Evolutionary conservation across 2,888 invertebrate genomes (phyloP), one percentile per base, ranked within the genome.

Genomic region (Platycheirus albimanus): DNA sequence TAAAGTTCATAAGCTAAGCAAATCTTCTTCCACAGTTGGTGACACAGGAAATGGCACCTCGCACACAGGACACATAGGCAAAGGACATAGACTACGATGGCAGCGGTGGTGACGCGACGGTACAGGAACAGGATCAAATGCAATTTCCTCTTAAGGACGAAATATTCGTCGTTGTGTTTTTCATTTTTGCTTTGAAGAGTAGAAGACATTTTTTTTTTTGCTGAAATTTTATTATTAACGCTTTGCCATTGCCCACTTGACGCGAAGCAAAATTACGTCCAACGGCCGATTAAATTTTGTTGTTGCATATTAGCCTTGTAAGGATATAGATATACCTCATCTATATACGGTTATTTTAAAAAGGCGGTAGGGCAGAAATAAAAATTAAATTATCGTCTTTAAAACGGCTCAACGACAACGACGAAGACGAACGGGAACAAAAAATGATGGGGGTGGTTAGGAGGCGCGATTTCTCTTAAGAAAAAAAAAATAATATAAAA

Each of bases 1-100:
- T 54, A 77, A 81, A 81, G 81, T 81, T 81, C 71, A 81, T 77
- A 81, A 81, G 81, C 71, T 81, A 81, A 81, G 67, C 71, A 81
- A 81, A 81, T 81, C 77, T 81, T 61, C 66, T 72, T 41, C 30
- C 54, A 54, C 67, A 72, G 76, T 54, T 61, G 30, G 41, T 43
- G 61, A 54, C 71, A 63, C 71, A 77, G 77, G 71, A 81, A 81
- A 63, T 77, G 67, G 63, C 66, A 76, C 64, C 52, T 64, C 13
- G 15, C 64, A 36, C 38, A 30, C 56, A 43, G 28, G 20, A 51
- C 15, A 36, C 19, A 36, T 19, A 6, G 1, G 4, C 11, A 17
- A 36, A 7, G 33, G 6, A 52, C 52, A 11, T 36, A 17, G 5
- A 19, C 52, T 19, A 19, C 11, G 38, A 20, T 33, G n/a, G n/a